A percentile compares a stretch with the other conserved stretches of the same genome.
phyloP scores from a whole-genome alignment of 2,888 invertebrate species.

The Tribolium freemani region DNA sequence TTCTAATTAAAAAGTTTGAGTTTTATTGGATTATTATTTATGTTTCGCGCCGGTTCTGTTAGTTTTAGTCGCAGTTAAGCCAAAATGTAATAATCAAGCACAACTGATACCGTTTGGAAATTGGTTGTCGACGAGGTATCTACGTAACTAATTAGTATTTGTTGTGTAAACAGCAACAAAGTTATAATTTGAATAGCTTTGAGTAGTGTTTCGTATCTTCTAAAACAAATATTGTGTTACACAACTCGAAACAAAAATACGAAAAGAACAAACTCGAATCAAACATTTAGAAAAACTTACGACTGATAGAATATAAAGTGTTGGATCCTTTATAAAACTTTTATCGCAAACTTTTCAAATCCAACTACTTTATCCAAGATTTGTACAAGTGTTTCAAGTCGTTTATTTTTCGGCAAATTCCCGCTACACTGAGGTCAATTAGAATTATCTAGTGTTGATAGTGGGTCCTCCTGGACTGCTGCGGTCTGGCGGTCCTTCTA shows the following conservation, averaged over 20 bases:
- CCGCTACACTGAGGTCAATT: slow-evolving; percentile 15
- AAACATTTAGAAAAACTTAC: background rate
- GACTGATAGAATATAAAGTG: background rate
- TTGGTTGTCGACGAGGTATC: background rate
- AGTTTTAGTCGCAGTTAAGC: background rate
- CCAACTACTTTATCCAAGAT: background rate
- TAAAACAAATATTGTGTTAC: slow-evolving; percentile 18
- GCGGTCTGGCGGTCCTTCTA: slow-evolving; percentile 19
- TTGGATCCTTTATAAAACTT: background rate
- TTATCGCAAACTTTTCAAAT: background rate
- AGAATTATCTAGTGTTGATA: slow-evolving; percentile 38
- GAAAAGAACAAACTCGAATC: background rate
- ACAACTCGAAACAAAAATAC: background rate
- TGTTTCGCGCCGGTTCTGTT: background rate
- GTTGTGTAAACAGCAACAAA: slow-evolving; percentile 22
- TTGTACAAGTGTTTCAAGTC: background rate
- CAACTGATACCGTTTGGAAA: background rate
- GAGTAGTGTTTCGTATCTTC: slow-evolving; percentile 16
- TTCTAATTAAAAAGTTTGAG: slow-evolving; percentile 12
- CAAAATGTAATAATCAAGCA: slow-evolving; percentile 15
- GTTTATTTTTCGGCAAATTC: background rate
- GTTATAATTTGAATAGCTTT: slow-evolving; percentile 23
- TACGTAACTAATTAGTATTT: slow-evolving; percentile 32
- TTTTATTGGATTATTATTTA: background rate
- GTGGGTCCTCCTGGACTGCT: slow-evolving; percentile 31